Percentiles rank a stretch among this genome's conserved stretches.
Evolutionary conservation across 2,113 vertebrate species (phyloP).

Genomic region (Etheostoma cragini): DNA sequence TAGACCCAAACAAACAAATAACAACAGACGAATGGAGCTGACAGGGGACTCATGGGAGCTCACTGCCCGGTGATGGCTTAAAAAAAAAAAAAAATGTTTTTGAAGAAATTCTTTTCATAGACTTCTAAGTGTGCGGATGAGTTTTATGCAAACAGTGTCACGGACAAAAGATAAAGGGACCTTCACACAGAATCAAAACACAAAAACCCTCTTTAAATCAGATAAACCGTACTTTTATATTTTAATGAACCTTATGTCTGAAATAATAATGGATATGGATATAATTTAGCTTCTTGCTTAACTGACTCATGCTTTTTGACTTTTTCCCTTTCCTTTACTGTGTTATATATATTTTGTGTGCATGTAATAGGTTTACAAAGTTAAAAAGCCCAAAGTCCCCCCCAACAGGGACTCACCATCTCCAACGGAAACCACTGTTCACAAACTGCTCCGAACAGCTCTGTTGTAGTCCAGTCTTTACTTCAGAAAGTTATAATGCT

Average conservation of each 20-base stretch:
- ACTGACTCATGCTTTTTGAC: too few relatives aligned
- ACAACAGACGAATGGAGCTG: slow-evolving; percentile 30
- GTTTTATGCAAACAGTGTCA: slow-evolving; percentile 23
- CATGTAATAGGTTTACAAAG: too few relatives aligned
- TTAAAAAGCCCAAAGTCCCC: too few relatives aligned
- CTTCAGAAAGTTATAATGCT: too few relatives aligned
- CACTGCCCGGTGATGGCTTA: not conserved
- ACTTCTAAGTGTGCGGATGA: not conserved
- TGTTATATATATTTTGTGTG: too few relatives aligned
- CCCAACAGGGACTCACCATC: too few relatives aligned
- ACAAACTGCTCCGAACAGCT: too few relatives aligned
- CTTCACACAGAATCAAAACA: not conserved
- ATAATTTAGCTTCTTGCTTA: not conserved
- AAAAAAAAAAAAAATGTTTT: too few relatives aligned
- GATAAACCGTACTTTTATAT: not conserved
- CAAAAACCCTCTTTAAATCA: not conserved
- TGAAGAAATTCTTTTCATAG: slow-evolving; percentile 34
- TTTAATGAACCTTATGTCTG: not conserved
- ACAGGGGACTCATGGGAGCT: slow-evolving; percentile 28
- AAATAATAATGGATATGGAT: not conserved
- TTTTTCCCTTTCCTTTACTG: too few relatives aligned
- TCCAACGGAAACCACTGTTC: too few relatives aligned
- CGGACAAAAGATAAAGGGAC: slow-evolving; percentile 9
- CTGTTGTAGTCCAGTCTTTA: too few relatives aligned
- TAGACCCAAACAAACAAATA: slow-evolving; percentile 55